These are phyloP conservation scores for Pollachius pollachius DNA, from an alignment of 2,113 vertebrate genomes.

Conservation along the genomic window DNA sequence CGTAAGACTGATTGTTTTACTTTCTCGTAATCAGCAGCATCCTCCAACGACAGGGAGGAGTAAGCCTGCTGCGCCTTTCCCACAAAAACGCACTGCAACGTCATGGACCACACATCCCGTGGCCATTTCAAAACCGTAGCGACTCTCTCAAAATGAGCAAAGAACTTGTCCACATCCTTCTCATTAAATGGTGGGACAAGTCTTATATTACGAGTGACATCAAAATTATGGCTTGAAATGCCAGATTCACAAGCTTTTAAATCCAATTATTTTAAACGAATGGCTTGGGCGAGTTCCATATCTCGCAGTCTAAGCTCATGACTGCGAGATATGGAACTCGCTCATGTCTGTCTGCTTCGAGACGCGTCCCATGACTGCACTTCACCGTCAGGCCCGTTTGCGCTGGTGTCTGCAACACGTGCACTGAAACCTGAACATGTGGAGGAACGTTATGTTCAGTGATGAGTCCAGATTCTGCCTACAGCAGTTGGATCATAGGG, in stretches of 20 bases:
- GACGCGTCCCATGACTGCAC: too few species aligned
- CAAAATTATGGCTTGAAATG: background rate
- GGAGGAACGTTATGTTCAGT: too few species aligned
- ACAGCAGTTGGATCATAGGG: too few species aligned
- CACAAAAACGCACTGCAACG: constrained; percentile 12
- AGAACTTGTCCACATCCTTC: background rate
- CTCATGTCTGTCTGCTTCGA: too few species aligned
- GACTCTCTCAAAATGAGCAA: constrained; percentile 7
- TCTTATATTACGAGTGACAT: background rate
- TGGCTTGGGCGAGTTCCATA: background rate
- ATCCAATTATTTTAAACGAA: background rate
- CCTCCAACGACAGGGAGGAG: background rate
- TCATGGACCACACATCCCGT: background rate
- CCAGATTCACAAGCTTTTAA: too few species aligned
- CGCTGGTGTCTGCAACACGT: too few species aligned
- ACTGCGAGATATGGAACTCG: too few species aligned
- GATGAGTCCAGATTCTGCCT: too few species aligned
- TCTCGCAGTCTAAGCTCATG: too few species aligned
- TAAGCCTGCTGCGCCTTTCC: constrained; percentile 6
- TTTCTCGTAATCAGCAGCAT: background rate
- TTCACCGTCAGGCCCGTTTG: too few species aligned
- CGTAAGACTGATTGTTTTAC: background rate
- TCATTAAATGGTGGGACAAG: background rate
- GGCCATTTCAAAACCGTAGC: background rate
- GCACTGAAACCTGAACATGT: too few species aligned